phyloP scores from a whole-genome alignment of 2,888 invertebrate genomes.

The Eupeodes luniger region DNA sequence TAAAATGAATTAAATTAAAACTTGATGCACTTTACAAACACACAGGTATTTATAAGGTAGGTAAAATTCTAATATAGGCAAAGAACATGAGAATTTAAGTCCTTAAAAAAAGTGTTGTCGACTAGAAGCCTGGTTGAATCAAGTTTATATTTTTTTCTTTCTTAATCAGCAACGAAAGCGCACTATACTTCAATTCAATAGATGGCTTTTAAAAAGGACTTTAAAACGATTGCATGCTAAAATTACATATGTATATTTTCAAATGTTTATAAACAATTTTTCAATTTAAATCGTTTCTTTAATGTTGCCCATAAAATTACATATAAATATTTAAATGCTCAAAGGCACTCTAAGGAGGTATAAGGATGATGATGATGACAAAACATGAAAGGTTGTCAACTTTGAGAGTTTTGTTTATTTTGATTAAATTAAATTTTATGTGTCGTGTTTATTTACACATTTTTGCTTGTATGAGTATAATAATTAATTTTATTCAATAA shows the following conservation, averaged over 20 bases:
- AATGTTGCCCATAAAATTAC: background rate
- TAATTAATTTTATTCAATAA: conserved; percentile 26
- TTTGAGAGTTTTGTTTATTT: background rate
- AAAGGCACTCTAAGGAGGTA: background rate
- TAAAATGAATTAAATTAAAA: conserved; percentile 36
- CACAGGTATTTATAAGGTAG: background rate
- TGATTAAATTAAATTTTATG: background rate
- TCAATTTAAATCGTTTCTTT: background rate
- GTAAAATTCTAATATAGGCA: background rate
- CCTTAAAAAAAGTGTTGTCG: background rate
- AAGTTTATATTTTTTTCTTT: background rate
- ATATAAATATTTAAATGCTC: background rate
- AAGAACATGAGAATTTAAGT: background rate
- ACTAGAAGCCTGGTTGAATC: conserved; percentile 3
- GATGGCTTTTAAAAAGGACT: background rate
- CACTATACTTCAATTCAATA: background rate
- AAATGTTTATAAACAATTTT: background rate
- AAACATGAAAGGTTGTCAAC: conserved; percentile 18
- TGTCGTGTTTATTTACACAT: background rate
- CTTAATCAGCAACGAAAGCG: background rate
- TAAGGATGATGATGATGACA: background rate
- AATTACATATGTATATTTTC: no score
- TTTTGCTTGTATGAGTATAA: background rate
- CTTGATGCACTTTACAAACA: background rate
- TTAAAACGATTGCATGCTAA: background rate